Base-by-base conservation (phyloP, 2,888 invertebrate genomes). In the Ellobium chinense region DNA sequence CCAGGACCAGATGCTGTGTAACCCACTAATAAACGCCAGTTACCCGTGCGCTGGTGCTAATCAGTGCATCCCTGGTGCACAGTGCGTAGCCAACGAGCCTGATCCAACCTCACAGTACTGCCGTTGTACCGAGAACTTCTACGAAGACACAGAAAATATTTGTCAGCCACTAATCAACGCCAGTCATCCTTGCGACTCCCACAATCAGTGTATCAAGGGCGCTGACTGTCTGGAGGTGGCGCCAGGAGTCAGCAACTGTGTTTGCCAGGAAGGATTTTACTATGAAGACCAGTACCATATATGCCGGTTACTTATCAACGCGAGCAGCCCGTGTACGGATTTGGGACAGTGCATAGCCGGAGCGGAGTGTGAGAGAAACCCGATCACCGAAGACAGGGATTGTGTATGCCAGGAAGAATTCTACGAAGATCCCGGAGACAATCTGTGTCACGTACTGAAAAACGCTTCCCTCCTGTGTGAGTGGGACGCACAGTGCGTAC, bases 31-130 rank as follows among this genome's bases (percentile, higher is more conserved):
- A 12, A 76, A 58, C 7, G 82, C 79, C 5, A 79, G 79, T 14
- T 24, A 39, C 1, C 79, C 79, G 2, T 82, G 82, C 34, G 34
- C 65, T 0, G 58, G n/a, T 31, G 65, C 31, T 1, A 72, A 72
- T 0, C 82, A 82, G 72, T 82, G 82, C 60, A 65, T 82, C 29
- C 39, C 46, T 31, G 79, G 79, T 34, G 82, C 82, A 27, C 69
- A 69, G 27, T 82, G 82, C 56, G 70, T 69, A 0, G 12, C 65
- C 56, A 46, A 65, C 46, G 4, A n/a, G 27, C n/a, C 58, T 24
- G 27, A 74, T 37, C 62, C 62, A 7, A 12, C 37, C 7, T 24
- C 36, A 24, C 7, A n/a, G 21, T 34, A 24, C 21, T 82, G 82
- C 72, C 56, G 65, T 36, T 82, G 82, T 60, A 70, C 62, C 0